These are phyloP conservation scores for Dipus sagitta DNA, from an alignment of 2,797 vertebrate species.

Conservation along the genomic window DNA sequence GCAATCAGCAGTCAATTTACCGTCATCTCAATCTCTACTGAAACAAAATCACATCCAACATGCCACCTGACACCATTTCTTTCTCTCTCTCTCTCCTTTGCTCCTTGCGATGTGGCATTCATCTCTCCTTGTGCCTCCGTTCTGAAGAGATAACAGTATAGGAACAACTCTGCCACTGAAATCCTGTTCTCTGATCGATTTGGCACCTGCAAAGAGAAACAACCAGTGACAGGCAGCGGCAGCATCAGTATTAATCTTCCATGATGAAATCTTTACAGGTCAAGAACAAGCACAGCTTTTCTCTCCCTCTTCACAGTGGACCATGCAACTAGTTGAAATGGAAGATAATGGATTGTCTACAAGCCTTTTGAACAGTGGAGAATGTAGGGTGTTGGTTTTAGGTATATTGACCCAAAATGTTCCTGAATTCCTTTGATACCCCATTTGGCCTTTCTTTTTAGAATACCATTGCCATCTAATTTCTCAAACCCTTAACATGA, in stretches of 20 bases:
- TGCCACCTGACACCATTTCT: slow-evolving; percentile 85
- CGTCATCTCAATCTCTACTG: slow-evolving; percentile 83
- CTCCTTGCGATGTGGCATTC: slow-evolving; percentile 85
- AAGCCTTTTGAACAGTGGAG: slow-evolving; percentile 82
- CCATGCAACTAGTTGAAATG: slow-evolving; percentile 82
- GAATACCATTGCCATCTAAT: slow-evolving; percentile 62
- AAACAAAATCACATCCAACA: slow-evolving; percentile 83
- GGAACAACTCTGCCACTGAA: slow-evolving; percentile 83
- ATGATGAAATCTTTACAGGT: slow-evolving; percentile 85
- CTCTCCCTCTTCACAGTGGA: slow-evolving; percentile 81
- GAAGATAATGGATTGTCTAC: slow-evolving; percentile 82
- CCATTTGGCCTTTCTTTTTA: slow-evolving; percentile 69
- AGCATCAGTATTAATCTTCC: slow-evolving; percentile 83
- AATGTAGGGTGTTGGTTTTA: slow-evolving; percentile 83
- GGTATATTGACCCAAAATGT: slow-evolving; percentile 80
- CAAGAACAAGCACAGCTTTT: slow-evolving; percentile 83
- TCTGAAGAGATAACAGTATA: slow-evolving; percentile 85
- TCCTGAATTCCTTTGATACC: slow-evolving; percentile 72
- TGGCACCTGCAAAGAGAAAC: slow-evolving; percentile 84
- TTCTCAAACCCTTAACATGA: slow-evolving; percentile 61
- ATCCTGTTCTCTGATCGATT: slow-evolving; percentile 84
- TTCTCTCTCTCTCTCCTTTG: slow-evolving; percentile 85
- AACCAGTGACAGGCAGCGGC: slow-evolving; percentile 84
- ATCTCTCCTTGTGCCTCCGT: slow-evolving; percentile 85
- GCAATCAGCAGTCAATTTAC: slow-evolving; percentile 79